Evolutionary conservation across 2,113 vertebrate genomes (phyloP), one percentile per base, ranked within the genome.

Genomic region (Hippocampus barbouri): DNA sequence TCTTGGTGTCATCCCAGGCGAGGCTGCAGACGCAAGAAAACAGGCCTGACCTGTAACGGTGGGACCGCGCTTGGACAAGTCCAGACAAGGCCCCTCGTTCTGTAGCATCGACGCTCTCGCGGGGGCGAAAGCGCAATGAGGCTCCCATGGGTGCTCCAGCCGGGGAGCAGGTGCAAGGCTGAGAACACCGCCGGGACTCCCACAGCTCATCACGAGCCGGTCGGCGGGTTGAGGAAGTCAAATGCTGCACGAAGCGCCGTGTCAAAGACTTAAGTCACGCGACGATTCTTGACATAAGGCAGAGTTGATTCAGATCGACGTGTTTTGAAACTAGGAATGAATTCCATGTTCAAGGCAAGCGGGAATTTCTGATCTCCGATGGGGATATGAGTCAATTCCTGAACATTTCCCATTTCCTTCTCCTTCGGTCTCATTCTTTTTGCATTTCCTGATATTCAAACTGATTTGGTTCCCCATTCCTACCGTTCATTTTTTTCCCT

Each of bases 1-100:
- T 65, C 6, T n/a, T 14, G 21, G 5, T 3, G 62, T 2, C n/a
- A 85, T 82, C 70, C 78, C 69, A 49, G 51, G 38, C 70, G 72
- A 59, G 23, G 78, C 82, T 81, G 72, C 40, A 51, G 86, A 86
- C 68, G 1, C 15, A 83, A 21, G 77, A 85, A 91, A 91, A 90
- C 88, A 91, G 84, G 88, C 70, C 84, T 56, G 79, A 80, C 86
- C 79, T 77, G 86, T 80, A 61, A 85, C 64, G 34, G 73, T 59
- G 76, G 83, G 87, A 86, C 76, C 74, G 69, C 23, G 53, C 63
- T 21, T 38, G 23, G 84, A 85, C 90, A 88, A 86, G 90, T 86
- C 87, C 62, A 84, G 77, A 86, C 90, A 90, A 41, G 79, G 81
- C 51, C 23, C 66, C 53, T 10, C 0, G 23, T 49, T 25, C 67